Conservation (phyloP, 2,797 vertebrate species). For the Girardinus metallicus region DNA sequence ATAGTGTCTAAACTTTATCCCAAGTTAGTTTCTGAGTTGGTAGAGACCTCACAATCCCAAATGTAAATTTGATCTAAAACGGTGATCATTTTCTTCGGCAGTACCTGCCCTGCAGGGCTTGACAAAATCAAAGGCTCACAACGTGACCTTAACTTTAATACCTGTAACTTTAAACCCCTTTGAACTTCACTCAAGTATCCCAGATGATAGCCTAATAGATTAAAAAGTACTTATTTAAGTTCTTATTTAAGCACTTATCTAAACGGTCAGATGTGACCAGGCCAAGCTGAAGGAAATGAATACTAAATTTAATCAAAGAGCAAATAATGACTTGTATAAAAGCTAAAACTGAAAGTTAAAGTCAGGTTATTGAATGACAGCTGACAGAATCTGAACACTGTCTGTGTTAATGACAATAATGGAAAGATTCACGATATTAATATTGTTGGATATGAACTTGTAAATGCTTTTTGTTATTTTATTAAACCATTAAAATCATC, state of each 20-base stretch:
- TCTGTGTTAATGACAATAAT: not conserved
- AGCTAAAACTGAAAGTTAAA: not conserved
- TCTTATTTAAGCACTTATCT: not conserved
- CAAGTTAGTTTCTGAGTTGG: not conserved
- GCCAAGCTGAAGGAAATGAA: not conserved
- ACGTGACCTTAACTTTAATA: not conserved
- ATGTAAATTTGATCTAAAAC: not conserved
- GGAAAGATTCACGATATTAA: constrained; percentile 18
- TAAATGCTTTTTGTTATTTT: not conserved
- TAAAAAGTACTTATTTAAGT: not conserved
- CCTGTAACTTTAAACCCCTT: not conserved
- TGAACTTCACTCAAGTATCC: not conserved
- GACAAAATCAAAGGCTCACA: not conserved
- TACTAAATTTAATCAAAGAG: not conserved
- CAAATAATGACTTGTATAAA: not conserved
- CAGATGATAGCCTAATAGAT: not conserved
- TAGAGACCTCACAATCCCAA: not conserved
- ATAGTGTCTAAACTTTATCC: not conserved
- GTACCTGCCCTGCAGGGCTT: not conserved
- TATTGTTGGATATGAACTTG: constrained; percentile 1
- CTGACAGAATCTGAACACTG: constrained; percentile 3
- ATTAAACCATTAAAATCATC: too few relatives aligned
- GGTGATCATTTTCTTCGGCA: not conserved
- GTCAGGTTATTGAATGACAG: not conserved
- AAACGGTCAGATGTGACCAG: not conserved